phyloP scores from a whole-genome alignment of 1,140 invertebrate species.

The Oncopeltus fasciatus region DNA sequence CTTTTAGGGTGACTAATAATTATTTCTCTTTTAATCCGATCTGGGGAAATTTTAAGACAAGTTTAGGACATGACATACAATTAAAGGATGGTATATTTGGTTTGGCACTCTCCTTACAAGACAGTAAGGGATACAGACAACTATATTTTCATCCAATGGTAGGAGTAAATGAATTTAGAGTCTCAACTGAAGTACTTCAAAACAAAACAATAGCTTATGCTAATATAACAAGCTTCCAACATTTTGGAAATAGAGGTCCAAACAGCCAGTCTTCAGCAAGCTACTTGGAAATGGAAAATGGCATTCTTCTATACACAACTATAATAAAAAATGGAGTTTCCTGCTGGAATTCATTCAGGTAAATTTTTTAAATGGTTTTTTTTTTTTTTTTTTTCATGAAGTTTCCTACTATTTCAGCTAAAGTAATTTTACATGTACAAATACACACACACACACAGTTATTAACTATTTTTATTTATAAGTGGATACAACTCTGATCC shows the following conservation, averaged over 20 bases:
- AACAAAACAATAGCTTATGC: slow-evolving; percentile 43
- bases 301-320: slow-evolving; percentile 57
- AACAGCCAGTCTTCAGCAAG: slow-evolving; percentile 57
- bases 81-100: slow-evolving; percentile 57
- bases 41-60: slow-evolving; percentile 47
- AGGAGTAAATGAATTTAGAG: slow-evolving; percentile 52
- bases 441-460: too few relatives aligned
- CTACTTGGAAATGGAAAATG: slow-evolving; percentile 51
- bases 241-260: slow-evolving; percentile 48
- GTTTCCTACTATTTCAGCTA: too few relatives aligned
- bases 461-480: too few relatives aligned
- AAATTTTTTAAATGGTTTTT: too few relatives aligned
- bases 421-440: too few relatives aligned
- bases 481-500: too few relatives aligned
- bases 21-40: slow-evolving; percentile 68
- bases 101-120: slow-evolving; percentile 41
- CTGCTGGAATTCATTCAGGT: slow-evolving; percentile 53
- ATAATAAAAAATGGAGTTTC: slow-evolving; percentile 57
- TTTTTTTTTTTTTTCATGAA: too few relatives aligned
- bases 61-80: slow-evolving; percentile 42
- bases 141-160: slow-evolving; percentile 62
- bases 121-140: slow-evolving; percentile 45
- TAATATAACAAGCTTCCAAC: slow-evolving; percentile 47
- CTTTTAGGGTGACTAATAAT: slow-evolving; percentile 58
- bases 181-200: slow-evolving; percentile 46